phyloP scores from a whole-genome alignment of 2,888 invertebrate genomes.

The Apoderus coryli region DNA sequence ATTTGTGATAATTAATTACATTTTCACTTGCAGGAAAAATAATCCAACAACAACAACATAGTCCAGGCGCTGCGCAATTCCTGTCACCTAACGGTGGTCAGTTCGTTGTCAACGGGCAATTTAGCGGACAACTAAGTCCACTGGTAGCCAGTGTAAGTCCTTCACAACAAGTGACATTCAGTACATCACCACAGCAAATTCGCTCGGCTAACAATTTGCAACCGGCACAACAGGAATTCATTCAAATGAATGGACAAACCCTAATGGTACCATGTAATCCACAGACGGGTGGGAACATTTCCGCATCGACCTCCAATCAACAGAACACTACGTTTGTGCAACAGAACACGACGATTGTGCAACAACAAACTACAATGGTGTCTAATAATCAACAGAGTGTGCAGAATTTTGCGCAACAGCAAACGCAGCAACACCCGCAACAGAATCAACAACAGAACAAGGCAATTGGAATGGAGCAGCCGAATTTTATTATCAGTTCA shows the following conservation, averaged over 20 bases:
- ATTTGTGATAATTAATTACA: too few species aligned
- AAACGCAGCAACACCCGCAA: slow-evolving; percentile 13
- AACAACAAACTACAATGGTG: slow-evolving; percentile 65
- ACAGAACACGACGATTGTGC: slow-evolving; percentile 74
- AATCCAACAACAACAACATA: slow-evolving; percentile 41
- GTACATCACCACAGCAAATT: slow-evolving; percentile 22
- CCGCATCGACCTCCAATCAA: slow-evolving; percentile 39
- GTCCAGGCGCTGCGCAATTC: slow-evolving; percentile 55
- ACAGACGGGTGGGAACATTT: slow-evolving; percentile 37
- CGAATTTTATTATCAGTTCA: slow-evolving; percentile 37
- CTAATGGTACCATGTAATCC: slow-evolving; percentile 55
- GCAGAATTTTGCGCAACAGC: slow-evolving; percentile 25
- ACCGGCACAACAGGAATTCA: slow-evolving; percentile 45
- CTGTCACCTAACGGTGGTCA: slow-evolving; percentile 59
- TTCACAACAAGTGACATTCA: slow-evolving; percentile 41
- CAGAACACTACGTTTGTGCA: slow-evolving; percentile 62
- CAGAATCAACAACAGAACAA: slow-evolving; percentile 24
- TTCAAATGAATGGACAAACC: slow-evolving; percentile 52
- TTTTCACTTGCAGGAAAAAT: too few species aligned
- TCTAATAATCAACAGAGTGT: slow-evolving; percentile 50
- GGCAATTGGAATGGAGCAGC: slow-evolving; percentile 37
- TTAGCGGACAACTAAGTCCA: slow-evolving; percentile 66
- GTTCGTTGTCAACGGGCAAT: slow-evolving; percentile 60
- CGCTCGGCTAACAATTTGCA: slow-evolving; percentile 29
- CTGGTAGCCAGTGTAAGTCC: slow-evolving; percentile 61